A percentile compares a stretch with the other conserved stretches of the same genome.
These are phyloP conservation scores for Linyphia triangularis DNA, from an alignment of 2,888 invertebrate species.

Conservation along the genomic window DNA sequence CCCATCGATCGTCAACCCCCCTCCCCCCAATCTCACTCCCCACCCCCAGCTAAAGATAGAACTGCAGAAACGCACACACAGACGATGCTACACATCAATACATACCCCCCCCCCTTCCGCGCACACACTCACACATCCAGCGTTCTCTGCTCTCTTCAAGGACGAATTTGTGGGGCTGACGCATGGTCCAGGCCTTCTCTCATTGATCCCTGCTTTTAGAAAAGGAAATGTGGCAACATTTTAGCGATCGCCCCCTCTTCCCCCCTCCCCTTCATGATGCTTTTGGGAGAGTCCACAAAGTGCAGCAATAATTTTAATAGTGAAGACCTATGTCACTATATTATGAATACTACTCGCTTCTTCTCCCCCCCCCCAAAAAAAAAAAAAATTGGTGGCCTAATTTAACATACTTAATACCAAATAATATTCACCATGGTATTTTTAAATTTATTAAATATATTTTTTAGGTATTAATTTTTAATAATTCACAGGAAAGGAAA, in stretches of 20 bases:
- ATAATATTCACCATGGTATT: too few relatives aligned
- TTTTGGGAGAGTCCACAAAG: constrained; percentile 53
- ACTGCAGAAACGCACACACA: constrained; percentile 51
- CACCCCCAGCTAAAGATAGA: constrained; percentile 66
- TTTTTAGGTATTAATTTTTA: too few relatives aligned
- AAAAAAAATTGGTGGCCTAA: too few relatives aligned
- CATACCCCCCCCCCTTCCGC: constrained; percentile 20
- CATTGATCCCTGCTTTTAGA: neutral
- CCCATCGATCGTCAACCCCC: constrained; percentile 43
- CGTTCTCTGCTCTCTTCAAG: constrained; percentile 56
- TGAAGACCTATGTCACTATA: too few relatives aligned
- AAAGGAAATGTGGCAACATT: constrained; percentile 46
- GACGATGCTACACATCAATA: constrained; percentile 21
- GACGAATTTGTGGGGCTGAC: constrained; percentile 61
- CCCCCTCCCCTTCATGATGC: neutral
- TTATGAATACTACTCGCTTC: too few relatives aligned
- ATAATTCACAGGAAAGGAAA: too few relatives aligned
- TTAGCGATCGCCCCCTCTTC: constrained; percentile 16
- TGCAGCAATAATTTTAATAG: too few relatives aligned
- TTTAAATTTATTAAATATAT: too few relatives aligned
- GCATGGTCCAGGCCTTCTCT: constrained; percentile 58
- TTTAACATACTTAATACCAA: too few relatives aligned
- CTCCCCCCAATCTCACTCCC: constrained; percentile 30
- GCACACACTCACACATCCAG: constrained; percentile 42
- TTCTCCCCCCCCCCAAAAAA: too few relatives aligned